Base-by-base conservation (phyloP, 2,113 vertebrate genomes). In the Pheucticus melanocephalus region DNA sequence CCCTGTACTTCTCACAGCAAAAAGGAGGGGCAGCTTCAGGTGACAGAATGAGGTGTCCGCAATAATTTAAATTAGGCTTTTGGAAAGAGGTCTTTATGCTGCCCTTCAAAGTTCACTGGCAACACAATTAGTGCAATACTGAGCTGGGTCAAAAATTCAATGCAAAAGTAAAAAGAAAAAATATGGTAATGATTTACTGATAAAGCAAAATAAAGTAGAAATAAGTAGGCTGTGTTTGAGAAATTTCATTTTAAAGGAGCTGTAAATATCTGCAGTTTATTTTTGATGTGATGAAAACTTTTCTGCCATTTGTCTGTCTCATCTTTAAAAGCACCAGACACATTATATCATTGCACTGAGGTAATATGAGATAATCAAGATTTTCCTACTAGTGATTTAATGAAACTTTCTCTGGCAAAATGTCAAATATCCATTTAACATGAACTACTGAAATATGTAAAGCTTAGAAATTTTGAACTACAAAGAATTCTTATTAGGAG, bases 371-470 rank as follows among this genome's bases (percentile, higher is more conserved):
- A 94, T 79, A 94, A 94, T 95, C 28, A 57, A 70, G 47, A 57
- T 73, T 94, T 77, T 96, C 37, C 79, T 78, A 61, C 70, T 80
- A 59, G 90, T 96, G 81, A 95, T 95, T 95, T 96, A 96, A 88
- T 96, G 86, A 95, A 88, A 88, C 37, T 86, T 96, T 86, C 5
- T 4, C 88, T 95, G 94, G 94, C 90, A 91, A 89, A 93, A 92
- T 92, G 78, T 96, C 95, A 96, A 92, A 93, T 93, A 91, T 79
- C 77, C 84, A 90, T 96, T 97, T 95, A 95, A 94, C 77, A 77
- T 78, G 77, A 80, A 50, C 77, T 85, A 69, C 44, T 92, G 54
- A 94, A 97, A 97, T 80, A 94, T 85, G 82, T 91, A 89, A 95
- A 92, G 53, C 76, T 94, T 82, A 84, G 84, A 97, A 96, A 94